A percentile compares a stretch with the other conserved stretches of the same genome.
Evolutionary conservation across 2,113 vertebrate genomes (phyloP).

Genomic region (Cathartes aura): DNA sequence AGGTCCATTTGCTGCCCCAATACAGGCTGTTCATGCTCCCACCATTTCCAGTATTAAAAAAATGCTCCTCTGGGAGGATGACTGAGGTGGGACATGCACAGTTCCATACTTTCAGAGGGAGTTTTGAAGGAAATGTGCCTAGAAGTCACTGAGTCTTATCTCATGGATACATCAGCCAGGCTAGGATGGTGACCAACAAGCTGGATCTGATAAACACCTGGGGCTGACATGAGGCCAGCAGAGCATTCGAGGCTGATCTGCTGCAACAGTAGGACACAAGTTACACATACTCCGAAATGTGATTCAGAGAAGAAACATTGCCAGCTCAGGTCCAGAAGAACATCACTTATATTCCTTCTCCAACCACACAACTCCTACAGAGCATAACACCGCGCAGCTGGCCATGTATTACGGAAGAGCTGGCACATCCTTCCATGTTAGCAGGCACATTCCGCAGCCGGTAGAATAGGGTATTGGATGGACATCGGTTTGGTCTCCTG

Average conservation of each 20-base stretch:
- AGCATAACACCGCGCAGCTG: not conserved
- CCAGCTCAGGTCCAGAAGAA: not conserved
- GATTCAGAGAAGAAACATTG: not conserved
- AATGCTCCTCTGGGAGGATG: not conserved
- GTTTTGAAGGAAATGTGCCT: not conserved
- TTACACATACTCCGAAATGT: not conserved
- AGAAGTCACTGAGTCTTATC: not conserved
- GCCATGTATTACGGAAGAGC: not conserved
- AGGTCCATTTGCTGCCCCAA: not conserved
- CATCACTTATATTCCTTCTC: not conserved
- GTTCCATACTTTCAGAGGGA: not conserved
- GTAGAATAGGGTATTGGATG: not conserved
- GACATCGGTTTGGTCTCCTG: not conserved
- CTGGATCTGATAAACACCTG: not conserved
- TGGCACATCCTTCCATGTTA: not conserved
- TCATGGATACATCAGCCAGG: not conserved
- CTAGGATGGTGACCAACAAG: not conserved
- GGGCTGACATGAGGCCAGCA: not conserved
- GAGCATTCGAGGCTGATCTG: not conserved
- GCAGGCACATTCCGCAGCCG: not conserved
- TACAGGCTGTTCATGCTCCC: not conserved
- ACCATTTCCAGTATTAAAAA: not conserved
- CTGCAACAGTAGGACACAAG: not conserved
- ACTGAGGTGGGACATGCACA: not conserved
- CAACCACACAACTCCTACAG: not conserved